A percentile compares a stretch with the other conserved stretches of the same genome.
These are phyloP conservation scores for Cybosia mesomella DNA, from an alignment of 2,888 invertebrate genomes.

Conservation along the genomic window DNA sequence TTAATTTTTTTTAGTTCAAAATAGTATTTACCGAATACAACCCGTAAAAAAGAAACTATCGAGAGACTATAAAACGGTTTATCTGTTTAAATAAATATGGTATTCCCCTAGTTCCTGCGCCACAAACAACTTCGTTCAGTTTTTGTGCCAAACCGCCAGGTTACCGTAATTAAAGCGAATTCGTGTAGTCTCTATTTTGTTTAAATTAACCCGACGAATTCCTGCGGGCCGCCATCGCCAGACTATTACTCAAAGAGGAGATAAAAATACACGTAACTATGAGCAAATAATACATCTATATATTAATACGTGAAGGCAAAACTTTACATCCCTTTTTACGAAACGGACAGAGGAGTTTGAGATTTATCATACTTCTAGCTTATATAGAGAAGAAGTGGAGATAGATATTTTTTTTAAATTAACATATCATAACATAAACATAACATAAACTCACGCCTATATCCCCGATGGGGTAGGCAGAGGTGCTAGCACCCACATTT, in stretches of 20 bases:
- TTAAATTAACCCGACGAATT: slow-evolving; percentile 43
- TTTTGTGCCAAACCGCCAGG: slow-evolving; percentile 41
- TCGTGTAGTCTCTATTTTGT: slow-evolving; percentile 43
- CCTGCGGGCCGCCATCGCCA: slow-evolving; percentile 26
- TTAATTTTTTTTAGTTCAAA: too few relatives aligned
- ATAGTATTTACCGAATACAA: neutral
- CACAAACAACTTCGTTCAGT: slow-evolving; percentile 34
- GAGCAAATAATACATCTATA: neutral
- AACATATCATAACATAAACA: too few relatives aligned
- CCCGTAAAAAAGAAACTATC: neutral
- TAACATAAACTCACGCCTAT: too few relatives aligned
- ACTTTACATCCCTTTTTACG: too few relatives aligned
- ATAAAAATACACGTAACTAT: slow-evolving; percentile 25
- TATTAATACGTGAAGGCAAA: too few relatives aligned
- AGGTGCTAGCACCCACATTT: too few relatives aligned
- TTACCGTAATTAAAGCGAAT: slow-evolving; percentile 46
- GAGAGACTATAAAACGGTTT: neutral
- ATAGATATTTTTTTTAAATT: too few relatives aligned
- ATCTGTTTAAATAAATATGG: slow-evolving; percentile 7
- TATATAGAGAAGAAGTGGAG: too few relatives aligned
- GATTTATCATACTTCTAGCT: too few relatives aligned
- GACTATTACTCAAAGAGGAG: slow-evolving; percentile 26
- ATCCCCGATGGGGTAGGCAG: too few relatives aligned
- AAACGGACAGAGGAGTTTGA: too few relatives aligned
- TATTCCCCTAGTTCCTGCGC: slow-evolving; percentile 22